Evolutionary conservation across 2,797 vertebrate species (phyloP).

Genomic region (Phataginus tetradactyla): DNA sequence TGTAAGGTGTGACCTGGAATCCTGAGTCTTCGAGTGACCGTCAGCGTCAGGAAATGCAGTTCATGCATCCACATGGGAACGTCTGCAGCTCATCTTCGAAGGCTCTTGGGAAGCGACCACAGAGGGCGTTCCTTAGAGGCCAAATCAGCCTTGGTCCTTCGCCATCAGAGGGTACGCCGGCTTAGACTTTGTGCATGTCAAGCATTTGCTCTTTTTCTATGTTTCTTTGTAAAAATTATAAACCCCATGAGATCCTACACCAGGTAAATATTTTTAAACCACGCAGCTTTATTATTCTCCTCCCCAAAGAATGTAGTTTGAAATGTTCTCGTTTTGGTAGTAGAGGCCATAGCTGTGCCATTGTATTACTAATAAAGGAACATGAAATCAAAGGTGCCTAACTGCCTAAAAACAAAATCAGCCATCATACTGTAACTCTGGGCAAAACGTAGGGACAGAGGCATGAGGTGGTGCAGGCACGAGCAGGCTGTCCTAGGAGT

Average conservation of each 20-base stretch:
- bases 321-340: conserved; percentile 66
- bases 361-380: conserved; percentile 71
- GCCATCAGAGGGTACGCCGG: conserved; percentile 39
- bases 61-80: not conserved
- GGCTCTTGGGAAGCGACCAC: conserved; percentile 12
- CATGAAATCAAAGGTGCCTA: conserved; percentile 83
- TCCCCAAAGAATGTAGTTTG: conserved; percentile 79
- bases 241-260: conserved; percentile 52
- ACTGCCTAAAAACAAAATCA: conserved; percentile 72
- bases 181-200: conserved; percentile 67
- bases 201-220: conserved; percentile 62
- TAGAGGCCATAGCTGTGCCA: conserved; percentile 70
- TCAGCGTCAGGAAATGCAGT: conserved; percentile 50
- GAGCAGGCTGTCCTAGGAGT: not conserved
- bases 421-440: conserved; percentile 70
- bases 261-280: conserved; percentile 78
- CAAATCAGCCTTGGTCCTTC: conserved; percentile 56
- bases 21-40: conserved; percentile 30
- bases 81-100: conserved; percentile 5
- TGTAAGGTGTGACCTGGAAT: not conserved
- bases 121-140: not conserved
- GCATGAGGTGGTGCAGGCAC: conserved; percentile 24
- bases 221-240: conserved; percentile 58
- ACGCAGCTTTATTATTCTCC: conserved; percentile 77
- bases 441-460: conserved; percentile 65